phyloP scores from a whole-genome alignment of 2,888 invertebrate species.

The Acleris sparsana region DNA sequence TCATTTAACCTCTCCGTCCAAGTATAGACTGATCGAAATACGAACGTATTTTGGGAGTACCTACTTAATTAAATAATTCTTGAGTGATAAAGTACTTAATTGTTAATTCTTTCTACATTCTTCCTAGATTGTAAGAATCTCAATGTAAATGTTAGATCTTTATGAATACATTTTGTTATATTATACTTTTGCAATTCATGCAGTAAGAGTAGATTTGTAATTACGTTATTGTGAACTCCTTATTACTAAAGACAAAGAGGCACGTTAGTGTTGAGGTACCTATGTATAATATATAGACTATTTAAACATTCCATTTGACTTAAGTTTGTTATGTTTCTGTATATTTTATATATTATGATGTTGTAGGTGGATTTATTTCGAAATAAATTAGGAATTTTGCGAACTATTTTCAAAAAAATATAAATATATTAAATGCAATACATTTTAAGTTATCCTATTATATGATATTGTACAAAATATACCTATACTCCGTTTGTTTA shows the following conservation, averaged over 20 bases:
- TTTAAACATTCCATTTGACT: neutral
- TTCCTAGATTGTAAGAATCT: too few relatives aligned
- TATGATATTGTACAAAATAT: neutral
- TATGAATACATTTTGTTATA: neutral
- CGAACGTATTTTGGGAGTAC: neutral
- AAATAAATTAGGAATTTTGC: too few relatives aligned
- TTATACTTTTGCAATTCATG: neutral
- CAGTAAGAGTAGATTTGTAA: too few relatives aligned
- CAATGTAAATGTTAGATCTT: neutral
- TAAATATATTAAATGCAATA: neutral
- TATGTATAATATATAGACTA: neutral
- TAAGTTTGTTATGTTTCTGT: neutral
- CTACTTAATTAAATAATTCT: neutral
- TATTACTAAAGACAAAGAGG: too few relatives aligned
- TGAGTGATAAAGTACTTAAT: neutral
- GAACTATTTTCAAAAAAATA: too few relatives aligned
- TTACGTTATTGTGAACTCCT: too few relatives aligned
- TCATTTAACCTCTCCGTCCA: conserved; percentile 11
- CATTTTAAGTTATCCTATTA: neutral
- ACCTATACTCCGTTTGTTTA: too few relatives aligned
- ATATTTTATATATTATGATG: neutral
- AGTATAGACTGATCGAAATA: conserved; percentile 10
- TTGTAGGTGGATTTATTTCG: neutral
- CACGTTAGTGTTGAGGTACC: neutral
- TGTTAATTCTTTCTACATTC: too few relatives aligned